A percentile compares a stretch with the other conserved stretches of the same genome.
Conservation (phyloP, 2,888 invertebrate genomes). For the Drosophila subquinaria region DNA sequence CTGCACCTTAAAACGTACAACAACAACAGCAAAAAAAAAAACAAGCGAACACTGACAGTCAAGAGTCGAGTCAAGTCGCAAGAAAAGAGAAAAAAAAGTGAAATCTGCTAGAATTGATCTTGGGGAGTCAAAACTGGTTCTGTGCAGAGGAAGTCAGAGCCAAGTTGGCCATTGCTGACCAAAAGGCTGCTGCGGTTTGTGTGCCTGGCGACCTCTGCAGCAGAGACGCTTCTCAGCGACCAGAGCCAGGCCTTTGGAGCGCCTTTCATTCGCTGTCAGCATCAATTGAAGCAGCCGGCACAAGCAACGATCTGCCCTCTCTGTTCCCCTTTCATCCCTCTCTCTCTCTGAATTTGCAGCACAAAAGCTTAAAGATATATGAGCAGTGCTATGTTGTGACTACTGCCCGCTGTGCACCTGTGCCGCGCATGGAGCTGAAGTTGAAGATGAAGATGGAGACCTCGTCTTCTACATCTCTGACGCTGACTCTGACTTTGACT, state of each 20-base stretch:
- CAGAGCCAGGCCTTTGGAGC: conserved; percentile 11
- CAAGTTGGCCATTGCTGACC: conserved; percentile 23
- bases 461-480: conserved; percentile 22
- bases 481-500: conserved; percentile 8
- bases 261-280: conserved; percentile 81
- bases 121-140: conserved; percentile 78
- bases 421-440: conserved; percentile 44
- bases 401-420: conserved; percentile 81
- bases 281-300: conserved; percentile 75
- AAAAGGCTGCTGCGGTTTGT: conserved; percentile 33
- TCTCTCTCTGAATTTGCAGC: background rate
- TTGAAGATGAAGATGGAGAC: conserved; percentile 42
- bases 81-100: conserved; percentile 64
- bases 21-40: conserved; percentile 26
- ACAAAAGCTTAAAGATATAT: conserved; percentile 61
- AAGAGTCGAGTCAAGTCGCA: conserved; percentile 42
- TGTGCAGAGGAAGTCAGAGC: conserved; percentile 64
- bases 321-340: background rate
- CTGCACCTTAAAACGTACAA: conserved; percentile 69
- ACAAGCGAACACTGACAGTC: conserved; percentile 51
- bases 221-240: conserved; percentile 30
- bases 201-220: conserved; percentile 48
- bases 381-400: conserved; percentile 75
- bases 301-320: conserved; percentile 5
- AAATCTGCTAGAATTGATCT: conserved; percentile 81